Percentiles rank a stretch among this genome's conserved stretches.
Evolutionary conservation across 2,888 invertebrate species (phyloP).

Genomic region (Schizaphis graminum): DNA sequence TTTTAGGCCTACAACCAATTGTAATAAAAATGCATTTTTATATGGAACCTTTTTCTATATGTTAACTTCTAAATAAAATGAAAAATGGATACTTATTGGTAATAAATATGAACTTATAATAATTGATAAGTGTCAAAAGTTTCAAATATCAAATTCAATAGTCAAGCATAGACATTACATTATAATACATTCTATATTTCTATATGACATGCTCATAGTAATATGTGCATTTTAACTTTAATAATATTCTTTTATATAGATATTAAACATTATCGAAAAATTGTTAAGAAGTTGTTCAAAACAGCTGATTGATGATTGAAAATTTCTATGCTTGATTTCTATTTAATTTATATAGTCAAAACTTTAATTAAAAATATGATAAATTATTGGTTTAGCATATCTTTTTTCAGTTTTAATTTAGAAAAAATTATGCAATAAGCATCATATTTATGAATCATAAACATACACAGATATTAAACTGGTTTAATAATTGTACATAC

Average conservation of each 20-base stretch:
- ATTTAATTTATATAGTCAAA: neutral
- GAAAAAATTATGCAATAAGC: neutral
- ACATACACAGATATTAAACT: neutral
- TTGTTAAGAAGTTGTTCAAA: neutral
- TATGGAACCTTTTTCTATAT: neutral
- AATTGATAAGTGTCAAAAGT: neutral
- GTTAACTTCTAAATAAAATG: neutral
- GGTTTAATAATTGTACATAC: neutral
- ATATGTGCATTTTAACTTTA: neutral
- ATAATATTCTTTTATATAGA: neutral
- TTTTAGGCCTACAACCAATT: neutral
- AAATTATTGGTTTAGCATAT: neutral
- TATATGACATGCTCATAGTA: neutral
- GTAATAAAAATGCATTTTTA: neutral
- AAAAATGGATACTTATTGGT: neutral
- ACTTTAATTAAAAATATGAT: neutral
- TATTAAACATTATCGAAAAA: neutral
- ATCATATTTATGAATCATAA: neutral
- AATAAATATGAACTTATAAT: neutral
- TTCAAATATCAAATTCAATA: slow-evolving; percentile 2
- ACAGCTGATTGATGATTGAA: neutral
- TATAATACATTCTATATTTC: neutral
- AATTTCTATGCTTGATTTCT: neutral
- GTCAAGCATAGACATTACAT: neutral
- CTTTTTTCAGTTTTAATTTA: neutral